These are phyloP conservation scores for Ophion ellenae DNA, from an alignment of 2,888 invertebrate species.

Conservation along the genomic window DNA sequence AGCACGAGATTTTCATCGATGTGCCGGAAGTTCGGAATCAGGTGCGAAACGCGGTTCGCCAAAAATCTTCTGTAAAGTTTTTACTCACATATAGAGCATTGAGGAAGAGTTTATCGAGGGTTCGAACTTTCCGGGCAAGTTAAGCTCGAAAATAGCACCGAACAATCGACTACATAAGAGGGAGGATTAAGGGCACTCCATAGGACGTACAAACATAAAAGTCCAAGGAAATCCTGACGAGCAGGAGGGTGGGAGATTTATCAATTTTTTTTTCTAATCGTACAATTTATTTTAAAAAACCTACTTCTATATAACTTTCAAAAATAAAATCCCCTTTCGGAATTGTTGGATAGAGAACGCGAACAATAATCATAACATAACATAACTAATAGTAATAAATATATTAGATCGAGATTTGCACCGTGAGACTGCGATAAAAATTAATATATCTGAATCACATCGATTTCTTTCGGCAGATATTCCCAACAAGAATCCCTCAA, in stretches of 20 bases:
- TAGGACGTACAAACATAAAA: background rate
- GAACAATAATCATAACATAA: too few species aligned
- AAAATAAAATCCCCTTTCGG: background rate
- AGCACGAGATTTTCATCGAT: slow-evolving; percentile 10
- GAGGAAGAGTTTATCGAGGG: slow-evolving; percentile 18
- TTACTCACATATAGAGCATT: slow-evolving; percentile 1
- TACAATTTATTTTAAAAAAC: background rate
- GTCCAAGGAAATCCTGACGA: background rate
- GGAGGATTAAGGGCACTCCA: background rate
- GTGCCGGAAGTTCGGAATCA: background rate
- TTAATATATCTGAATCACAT: too few species aligned
- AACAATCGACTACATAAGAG: background rate
- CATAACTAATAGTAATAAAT: too few species aligned
- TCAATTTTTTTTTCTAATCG: background rate
- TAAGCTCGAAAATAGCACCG: background rate
- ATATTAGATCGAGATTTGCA: too few species aligned
- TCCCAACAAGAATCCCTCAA: too few species aligned
- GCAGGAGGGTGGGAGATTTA: background rate
- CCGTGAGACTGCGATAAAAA: too few species aligned
- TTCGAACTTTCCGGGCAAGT: slow-evolving; percentile 7
- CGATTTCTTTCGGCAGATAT: too few species aligned
- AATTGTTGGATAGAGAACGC: too few species aligned
- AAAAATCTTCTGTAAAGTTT: slow-evolving; percentile 50
- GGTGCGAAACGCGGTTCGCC: slow-evolving; percentile 29
- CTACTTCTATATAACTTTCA: background rate